Evolutionary conservation across 2,113 vertebrate species (phyloP), one percentile per base, ranked within the genome.

Genomic region (Leptodactylus fuscus): DNA sequence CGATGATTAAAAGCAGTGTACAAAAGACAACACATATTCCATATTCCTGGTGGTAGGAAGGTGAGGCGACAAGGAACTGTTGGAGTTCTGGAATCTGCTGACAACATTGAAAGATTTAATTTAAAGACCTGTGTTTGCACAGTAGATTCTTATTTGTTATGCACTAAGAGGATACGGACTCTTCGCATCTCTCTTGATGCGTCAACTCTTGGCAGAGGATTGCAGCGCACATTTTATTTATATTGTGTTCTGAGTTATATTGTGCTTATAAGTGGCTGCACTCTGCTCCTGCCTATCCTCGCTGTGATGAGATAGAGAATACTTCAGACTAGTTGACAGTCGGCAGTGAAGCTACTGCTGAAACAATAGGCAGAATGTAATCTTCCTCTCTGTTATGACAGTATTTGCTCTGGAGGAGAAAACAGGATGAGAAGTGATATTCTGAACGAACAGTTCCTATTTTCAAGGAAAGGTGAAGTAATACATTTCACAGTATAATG

Each of bases 361-460:
- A 44, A 73, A 73, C 38, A 73, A 44, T 46, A 73, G 36, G n/a
- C n/a, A 18, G 38, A 73, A 73, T 44, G 70, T 73, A 46, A 44
- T 73, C 70, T 73, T 71, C 34, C 10, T 71, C 36, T 22, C 69
- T 44, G 38, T 73, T 73, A 46, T 73, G 70, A 41, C 69, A 71
- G 20, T 71, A 41, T 41, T 73, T 73, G 70, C 70, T n/a, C 38
- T n/a, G 38, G n/a, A 15, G 70, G 36, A 73, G 38, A 73, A 71
- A 73, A 73, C n/a, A 73, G 38, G 22, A 73, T 73, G 12, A 46
- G 70, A 73, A 73, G 18, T 73, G 70, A 73, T 73, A 24, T 73
- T 18, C 38, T 46, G 70, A 73, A 46, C 22, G 11, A n/a, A 44
- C 70, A 44, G 4, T 24, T 46, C 38, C 12, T 73, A 73, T 44